phyloP scores from a whole-genome alignment of 2,797 vertebrate species.

The Prunella strophiata region DNA sequence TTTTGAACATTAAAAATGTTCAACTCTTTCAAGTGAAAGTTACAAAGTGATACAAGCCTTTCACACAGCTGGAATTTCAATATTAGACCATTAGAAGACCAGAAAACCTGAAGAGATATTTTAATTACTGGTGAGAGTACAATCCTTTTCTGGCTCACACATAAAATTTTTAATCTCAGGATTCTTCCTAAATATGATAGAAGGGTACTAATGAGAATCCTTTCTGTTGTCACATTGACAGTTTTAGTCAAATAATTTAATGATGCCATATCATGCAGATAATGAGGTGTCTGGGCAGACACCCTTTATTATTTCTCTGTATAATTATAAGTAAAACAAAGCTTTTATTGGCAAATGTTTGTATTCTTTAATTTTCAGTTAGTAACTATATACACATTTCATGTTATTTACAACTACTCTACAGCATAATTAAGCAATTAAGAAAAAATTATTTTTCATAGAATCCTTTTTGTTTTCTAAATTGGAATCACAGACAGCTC shows the following conservation, averaged over 20 bases:
- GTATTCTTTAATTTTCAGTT: neutral
- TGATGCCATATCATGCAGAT: neutral
- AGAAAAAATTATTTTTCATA: neutral
- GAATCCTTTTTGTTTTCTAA: neutral
- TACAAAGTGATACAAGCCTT: neutral
- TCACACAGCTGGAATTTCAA: neutral
- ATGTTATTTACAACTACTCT: neutral
- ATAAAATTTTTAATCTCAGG: neutral
- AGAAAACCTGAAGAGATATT: neutral
- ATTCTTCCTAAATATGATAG: neutral
- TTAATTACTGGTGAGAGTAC: constrained; percentile 4
- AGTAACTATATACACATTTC: neutral
- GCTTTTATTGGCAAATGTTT: neutral
- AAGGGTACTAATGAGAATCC: neutral
- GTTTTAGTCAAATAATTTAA: neutral
- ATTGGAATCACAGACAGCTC: neutral
- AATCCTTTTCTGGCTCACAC: neutral
- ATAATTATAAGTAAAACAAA: neutral
- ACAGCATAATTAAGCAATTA: neutral
- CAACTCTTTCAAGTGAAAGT: neutral
- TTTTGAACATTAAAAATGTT: neutral
- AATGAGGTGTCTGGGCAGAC: neutral
- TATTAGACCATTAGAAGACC: neutral
- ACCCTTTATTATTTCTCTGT: neutral
- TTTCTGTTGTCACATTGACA: neutral